Base-by-base conservation (phyloP, 37 sponge, comb jelly and placozoan species). In the Theonella swinhoei region DNA sequence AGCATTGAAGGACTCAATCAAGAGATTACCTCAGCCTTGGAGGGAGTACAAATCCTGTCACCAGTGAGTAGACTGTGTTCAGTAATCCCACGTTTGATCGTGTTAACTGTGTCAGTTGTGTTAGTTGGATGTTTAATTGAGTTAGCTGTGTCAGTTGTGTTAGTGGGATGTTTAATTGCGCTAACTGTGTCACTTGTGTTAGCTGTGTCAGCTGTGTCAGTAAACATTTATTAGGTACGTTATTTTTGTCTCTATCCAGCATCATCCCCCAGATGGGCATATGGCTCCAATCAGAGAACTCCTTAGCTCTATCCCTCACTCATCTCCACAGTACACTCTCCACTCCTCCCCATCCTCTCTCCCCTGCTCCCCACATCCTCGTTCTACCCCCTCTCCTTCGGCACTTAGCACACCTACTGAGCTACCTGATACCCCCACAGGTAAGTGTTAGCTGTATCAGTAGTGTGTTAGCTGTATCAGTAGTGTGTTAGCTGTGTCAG, bases 1-100 rank as follows among this genome's bases (percentile, higher is more conserved):
- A 89, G 90, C 39, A 58, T 83, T 11, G 90, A 89, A 30, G 90
- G 90, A 0, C 70, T 89, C 28, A 89, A 89, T 62, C 90, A 89
- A 31, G 90, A 89, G 75, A 80, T 89, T 64, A 81, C 88, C 3
- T 82, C 78, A 20, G 70, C 41, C 0, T 64, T 88, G 2, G 88
- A 88, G 64, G 88, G 88, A 66, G 71, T 75, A 22, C 68, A 29
- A 1, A 25, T 76, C 37, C 25, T 76, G 1, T 70, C 39, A 7
- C 71, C 20, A 5, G 54, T 79, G 19, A 20, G 34, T 4, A 35
- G 17, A 54, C 11, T 24, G 24, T 66, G 39, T 68, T 14, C 8
- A 23, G 80, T 39, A 78, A 22, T 3, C n/a, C n/a, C n/a, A n/a
- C n/a, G 67, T 66, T 66, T 66, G 26, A 7, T 25, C 17, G 28